Percentiles rank a stretch among this genome's conserved stretches.
These are phyloP conservation scores for Centropyge bicolor DNA, from an alignment of 2,797 vertebrate genomes.

Conservation along the genomic window DNA sequence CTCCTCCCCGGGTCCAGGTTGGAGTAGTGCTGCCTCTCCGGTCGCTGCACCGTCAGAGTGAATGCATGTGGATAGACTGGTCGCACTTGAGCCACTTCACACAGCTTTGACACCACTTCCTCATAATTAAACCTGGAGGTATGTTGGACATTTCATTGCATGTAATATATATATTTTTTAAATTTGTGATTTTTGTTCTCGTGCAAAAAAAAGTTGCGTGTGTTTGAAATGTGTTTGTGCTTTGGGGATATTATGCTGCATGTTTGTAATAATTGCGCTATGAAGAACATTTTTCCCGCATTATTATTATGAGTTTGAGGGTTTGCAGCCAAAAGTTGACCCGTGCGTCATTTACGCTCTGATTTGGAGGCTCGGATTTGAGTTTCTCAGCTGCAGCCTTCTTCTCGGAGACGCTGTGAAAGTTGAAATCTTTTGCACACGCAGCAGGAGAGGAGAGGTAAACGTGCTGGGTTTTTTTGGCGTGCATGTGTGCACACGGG, in stretches of 20 bases:
- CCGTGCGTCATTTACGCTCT: conserved; percentile 38
- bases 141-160: conserved; percentile 54
- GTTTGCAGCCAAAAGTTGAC: conserved; percentile 44
- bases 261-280: conserved; percentile 1
- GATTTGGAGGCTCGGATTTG: not conserved
- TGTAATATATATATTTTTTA: not conserved
- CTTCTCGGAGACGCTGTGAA: conserved; percentile 11
- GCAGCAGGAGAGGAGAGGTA: not conserved
- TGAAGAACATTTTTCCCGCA: conserved; percentile 3
- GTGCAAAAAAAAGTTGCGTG: conserved; percentile 21
- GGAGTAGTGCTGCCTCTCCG: conserved; percentile 81
- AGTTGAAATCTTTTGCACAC: conserved; percentile 27
- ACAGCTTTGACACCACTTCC: conserved; percentile 62
- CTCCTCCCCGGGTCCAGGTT: conserved; percentile 80
- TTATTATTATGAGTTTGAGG: not conserved
- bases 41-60: conserved; percentile 80
- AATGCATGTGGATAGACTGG: conserved; percentile 78
- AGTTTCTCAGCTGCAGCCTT: not conserved
- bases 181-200: not conserved
- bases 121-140: conserved; percentile 71
- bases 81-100: conserved; percentile 56
- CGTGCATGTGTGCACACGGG: conserved; percentile 23
- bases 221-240: conserved; percentile 2
- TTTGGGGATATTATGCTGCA: not conserved
- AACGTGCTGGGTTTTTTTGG: conserved; percentile 17